phyloP scores from a whole-genome alignment of 2,113 vertebrate species.

The Calyptomena viridis region DNA sequence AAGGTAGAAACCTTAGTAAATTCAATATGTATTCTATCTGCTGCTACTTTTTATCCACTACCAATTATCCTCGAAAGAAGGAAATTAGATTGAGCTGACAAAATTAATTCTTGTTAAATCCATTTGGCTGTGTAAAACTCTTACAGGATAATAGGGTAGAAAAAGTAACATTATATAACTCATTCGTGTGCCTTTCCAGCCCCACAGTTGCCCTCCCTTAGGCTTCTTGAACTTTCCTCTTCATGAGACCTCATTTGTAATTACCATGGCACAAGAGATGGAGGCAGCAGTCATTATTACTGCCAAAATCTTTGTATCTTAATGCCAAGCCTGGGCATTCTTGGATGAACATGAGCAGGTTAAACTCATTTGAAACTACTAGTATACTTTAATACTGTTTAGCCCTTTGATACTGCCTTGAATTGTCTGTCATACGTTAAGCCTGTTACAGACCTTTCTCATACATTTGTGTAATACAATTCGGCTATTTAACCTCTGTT shows the following conservation, averaged over 20 bases:
- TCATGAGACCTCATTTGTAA: not conserved
- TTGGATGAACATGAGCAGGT: not conserved
- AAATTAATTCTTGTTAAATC: conserved; percentile 40
- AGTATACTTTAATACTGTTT: not conserved
- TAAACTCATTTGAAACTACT: not conserved
- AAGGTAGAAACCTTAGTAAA: not conserved
- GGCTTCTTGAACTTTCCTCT: not conserved
- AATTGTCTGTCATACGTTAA: not conserved
- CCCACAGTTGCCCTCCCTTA: not conserved
- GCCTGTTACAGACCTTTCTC: not conserved
- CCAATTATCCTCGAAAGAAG: not conserved
- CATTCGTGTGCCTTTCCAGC: not conserved
- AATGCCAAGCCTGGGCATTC: not conserved
- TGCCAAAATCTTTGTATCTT: not conserved
- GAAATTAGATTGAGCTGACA: conserved; percentile 19
- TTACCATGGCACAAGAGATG: not conserved
- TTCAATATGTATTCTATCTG: not conserved
- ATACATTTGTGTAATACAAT: not conserved
- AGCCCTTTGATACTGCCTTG: not conserved
- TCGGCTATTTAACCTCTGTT: not conserved
- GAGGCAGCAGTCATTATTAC: not conserved
- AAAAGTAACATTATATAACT: not conserved
- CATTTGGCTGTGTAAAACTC: conserved; percentile 7
- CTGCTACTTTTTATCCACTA: conserved; percentile 5
- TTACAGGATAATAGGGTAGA: not conserved